Conservation (phyloP, 1,140 invertebrate species). For the Antheraea pernyi region DNA sequence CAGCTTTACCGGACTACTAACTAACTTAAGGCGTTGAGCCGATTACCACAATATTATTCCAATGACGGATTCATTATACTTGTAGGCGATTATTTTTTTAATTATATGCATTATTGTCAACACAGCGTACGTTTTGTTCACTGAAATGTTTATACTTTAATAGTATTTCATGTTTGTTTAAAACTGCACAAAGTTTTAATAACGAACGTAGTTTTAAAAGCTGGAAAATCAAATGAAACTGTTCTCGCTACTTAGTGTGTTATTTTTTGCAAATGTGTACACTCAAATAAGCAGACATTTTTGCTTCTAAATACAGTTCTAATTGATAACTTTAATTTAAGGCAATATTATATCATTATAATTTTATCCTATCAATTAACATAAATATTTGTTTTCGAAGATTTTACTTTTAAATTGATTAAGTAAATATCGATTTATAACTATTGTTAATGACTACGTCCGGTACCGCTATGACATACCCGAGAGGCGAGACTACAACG, state of each 20-base stretch:
- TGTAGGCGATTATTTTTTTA: constrained; percentile 13
- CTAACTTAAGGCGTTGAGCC: too few species aligned
- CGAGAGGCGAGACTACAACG: too few species aligned
- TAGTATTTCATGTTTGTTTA: constrained; percentile 4
- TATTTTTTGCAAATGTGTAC: neutral
- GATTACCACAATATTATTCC: constrained; percentile 1
- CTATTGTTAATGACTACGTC: too few species aligned
- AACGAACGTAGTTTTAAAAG: constrained; percentile 12
- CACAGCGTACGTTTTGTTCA: neutral
- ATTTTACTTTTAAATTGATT: too few species aligned
- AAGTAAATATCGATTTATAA: too few species aligned
- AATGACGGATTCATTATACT: constrained; percentile 11
- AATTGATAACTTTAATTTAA: too few species aligned
- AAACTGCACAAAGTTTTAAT: constrained; percentile 11
- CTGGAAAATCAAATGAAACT: neutral
- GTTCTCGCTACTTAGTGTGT: neutral
- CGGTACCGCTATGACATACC: too few species aligned
- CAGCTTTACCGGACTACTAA: too few species aligned
- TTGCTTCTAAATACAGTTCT: too few species aligned
- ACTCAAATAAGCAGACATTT: neutral
- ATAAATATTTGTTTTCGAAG: too few species aligned
- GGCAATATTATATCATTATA: too few species aligned
- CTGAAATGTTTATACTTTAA: neutral
- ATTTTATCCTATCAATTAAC: too few species aligned
- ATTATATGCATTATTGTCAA: constrained; percentile 13